Conservation (phyloP, 2,888 invertebrate genomes). For the Stictocephala bisonia region DNA sequence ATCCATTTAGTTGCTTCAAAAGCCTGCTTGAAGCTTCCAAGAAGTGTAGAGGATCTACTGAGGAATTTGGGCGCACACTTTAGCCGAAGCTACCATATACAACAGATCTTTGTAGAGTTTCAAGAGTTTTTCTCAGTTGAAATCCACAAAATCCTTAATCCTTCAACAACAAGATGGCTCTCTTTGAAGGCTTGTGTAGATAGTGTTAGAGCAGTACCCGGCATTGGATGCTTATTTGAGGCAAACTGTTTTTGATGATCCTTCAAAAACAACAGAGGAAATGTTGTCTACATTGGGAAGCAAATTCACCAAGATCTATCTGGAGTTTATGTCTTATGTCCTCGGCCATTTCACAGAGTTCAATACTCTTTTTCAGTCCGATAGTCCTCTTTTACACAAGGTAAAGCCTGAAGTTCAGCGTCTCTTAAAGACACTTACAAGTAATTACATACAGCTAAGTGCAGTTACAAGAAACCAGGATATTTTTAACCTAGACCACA, state of each 20-base stretch:
- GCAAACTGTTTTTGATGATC: constrained; percentile 29
- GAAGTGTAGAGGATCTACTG: not conserved
- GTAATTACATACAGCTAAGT: too few relatives aligned
- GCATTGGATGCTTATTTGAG: constrained; percentile 21
- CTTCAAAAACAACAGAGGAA: constrained; percentile 22
- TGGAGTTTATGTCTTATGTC: constrained; percentile 30
- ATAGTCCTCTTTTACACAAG: constrained; percentile 1
- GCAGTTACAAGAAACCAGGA: too few relatives aligned
- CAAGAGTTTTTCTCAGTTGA: constrained; percentile 38
- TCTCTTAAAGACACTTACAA: constrained; percentile 4
- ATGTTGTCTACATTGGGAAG: constrained; percentile 18
- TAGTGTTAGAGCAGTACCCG: constrained; percentile 21
- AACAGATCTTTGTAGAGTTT: constrained; percentile 17
- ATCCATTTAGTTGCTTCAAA: constrained; percentile 36
- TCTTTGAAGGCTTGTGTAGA: constrained; percentile 18
- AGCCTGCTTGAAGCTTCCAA: constrained; percentile 5
- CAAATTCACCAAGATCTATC: constrained; percentile 15
- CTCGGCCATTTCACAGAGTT: constrained; percentile 2
- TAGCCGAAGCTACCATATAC: constrained; percentile 14
- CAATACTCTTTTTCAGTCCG: constrained; percentile 3
- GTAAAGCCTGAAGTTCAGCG: constrained; percentile 14
- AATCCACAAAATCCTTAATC: constrained; percentile 13
- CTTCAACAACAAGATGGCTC: constrained; percentile 34
- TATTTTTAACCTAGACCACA: too few relatives aligned
- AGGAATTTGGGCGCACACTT: constrained; percentile 25